Percentiles rank a stretch among this genome's conserved stretches.
Conservation (phyloP, 2,113 vertebrate genomes). For the Muscicapa adusta region DNA sequence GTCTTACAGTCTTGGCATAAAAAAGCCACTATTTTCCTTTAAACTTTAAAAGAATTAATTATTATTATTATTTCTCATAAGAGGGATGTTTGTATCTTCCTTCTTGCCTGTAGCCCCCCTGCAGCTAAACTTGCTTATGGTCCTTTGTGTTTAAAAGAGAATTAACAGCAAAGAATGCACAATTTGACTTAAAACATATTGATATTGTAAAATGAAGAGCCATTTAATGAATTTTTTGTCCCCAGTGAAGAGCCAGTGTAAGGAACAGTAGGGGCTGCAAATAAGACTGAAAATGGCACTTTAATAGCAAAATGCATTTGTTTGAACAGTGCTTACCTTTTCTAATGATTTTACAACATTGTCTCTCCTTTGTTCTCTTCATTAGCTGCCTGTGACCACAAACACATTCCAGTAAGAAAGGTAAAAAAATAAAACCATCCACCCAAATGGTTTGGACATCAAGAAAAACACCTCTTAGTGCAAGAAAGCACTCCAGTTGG, state of each 20-base stretch:
- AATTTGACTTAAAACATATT: conserved; percentile 71
- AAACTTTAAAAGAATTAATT: conserved; percentile 62
- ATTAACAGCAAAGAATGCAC: conserved; percentile 59
- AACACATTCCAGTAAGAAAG: conserved; percentile 51
- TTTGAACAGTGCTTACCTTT: conserved; percentile 37
- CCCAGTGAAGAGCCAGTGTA: conserved; percentile 50
- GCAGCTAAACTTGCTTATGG: conserved; percentile 58
- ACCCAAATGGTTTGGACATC: not conserved
- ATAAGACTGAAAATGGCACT: conserved; percentile 54
- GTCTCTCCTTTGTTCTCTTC: conserved; percentile 39
- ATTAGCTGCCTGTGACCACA: conserved; percentile 44
- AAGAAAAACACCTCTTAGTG: not conserved
- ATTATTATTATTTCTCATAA: conserved; percentile 31
- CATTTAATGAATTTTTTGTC: conserved; percentile 66
- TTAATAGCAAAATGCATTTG: conserved; percentile 50
- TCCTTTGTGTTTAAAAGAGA: conserved; percentile 66
- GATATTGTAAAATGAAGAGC: conserved; percentile 57
- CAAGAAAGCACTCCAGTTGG: not conserved
- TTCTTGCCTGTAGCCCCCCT: conserved; percentile 55
- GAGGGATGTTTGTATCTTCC: conserved; percentile 53
- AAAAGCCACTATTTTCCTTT: conserved; percentile 64
- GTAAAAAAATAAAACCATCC: not conserved
- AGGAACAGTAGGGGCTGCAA: conserved; percentile 64
- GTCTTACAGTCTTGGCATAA: conserved; percentile 19
- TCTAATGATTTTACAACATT: conserved; percentile 62